phyloP scores from a whole-genome alignment of 2,113 vertebrate genomes.

The Rhea americana region DNA sequence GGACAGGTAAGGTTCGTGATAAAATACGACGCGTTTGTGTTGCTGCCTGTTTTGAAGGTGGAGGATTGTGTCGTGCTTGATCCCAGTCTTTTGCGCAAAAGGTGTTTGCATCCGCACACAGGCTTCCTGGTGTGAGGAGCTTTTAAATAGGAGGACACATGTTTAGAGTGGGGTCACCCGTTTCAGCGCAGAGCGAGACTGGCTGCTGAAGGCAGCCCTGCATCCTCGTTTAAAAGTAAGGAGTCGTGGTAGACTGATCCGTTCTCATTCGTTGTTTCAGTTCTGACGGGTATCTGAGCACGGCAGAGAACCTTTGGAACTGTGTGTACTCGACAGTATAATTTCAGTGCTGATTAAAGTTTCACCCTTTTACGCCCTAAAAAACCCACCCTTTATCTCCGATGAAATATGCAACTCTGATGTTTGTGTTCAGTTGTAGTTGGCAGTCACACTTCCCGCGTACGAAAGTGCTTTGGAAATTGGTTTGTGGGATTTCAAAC shows the following conservation, averaged over 20 bases:
- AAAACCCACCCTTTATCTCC: background rate
- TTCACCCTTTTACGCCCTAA: background rate
- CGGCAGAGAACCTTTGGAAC: background rate
- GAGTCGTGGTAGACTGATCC: background rate
- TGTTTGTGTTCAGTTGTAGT: rapidly evolving
- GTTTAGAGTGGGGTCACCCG: background rate
- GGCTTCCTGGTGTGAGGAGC: background rate
- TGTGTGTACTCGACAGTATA: background rate
- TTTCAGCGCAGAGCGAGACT: background rate
- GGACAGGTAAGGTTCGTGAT: slow-evolving; percentile 83
- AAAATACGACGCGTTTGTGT: rapidly evolving
- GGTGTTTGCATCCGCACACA: rapidly evolving
- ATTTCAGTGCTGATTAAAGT: background rate
- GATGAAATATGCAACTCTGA: background rate
- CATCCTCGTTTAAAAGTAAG: too few relatives aligned
- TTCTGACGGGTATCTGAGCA: background rate
- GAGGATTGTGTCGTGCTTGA: background rate
- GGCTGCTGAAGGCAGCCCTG: background rate
- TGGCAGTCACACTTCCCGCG: background rate
- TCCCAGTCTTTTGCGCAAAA: rapidly evolving
- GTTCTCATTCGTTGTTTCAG: rapidly evolving
- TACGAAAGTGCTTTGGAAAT: background rate
- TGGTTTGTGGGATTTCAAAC: background rate
- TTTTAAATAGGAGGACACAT: rapidly evolving
- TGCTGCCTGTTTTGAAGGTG: background rate